These are phyloP conservation scores for Mylabris sibirica DNA, from an alignment of 2,888 invertebrate species.

Conservation along the genomic window DNA sequence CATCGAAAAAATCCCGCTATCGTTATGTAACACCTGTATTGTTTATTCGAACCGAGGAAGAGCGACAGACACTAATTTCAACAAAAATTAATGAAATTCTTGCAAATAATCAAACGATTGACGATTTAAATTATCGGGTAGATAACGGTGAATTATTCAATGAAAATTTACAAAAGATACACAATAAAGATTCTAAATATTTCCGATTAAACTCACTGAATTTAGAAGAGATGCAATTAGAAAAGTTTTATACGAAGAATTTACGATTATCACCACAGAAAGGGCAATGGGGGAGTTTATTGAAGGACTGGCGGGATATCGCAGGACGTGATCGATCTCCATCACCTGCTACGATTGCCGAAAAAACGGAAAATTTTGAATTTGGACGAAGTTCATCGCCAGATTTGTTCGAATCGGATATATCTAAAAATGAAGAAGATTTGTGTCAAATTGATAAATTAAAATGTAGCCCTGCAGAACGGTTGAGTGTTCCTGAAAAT, in stretches of 20 bases:
- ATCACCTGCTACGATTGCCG: not conserved
- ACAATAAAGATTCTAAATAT: slow-evolving; percentile 20
- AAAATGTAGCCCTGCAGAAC: not conserved
- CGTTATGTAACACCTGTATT: slow-evolving; percentile 55
- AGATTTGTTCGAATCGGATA: slow-evolving; percentile 54
- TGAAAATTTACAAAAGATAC: slow-evolving; percentile 33
- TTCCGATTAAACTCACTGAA: slow-evolving; percentile 35
- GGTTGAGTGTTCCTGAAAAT: too few relatives aligned
- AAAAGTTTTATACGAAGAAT: slow-evolving; percentile 36
- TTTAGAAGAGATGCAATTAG: slow-evolving; percentile 31
- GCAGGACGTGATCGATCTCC: slow-evolving; percentile 71
- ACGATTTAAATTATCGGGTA: slow-evolving; percentile 14
- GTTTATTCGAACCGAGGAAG: slow-evolving; percentile 52
- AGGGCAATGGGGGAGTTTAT: slow-evolving; percentile 61
- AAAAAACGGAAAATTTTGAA: slow-evolving; percentile 14
- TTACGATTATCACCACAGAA: slow-evolving; percentile 59
- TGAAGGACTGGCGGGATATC: slow-evolving; percentile 70
- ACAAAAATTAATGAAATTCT: slow-evolving; percentile 53
- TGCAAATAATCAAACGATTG: slow-evolving; percentile 28
- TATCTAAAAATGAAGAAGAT: slow-evolving; percentile 37
- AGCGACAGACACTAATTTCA: slow-evolving; percentile 51
- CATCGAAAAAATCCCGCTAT: slow-evolving; percentile 51
- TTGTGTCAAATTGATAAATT: not conserved
- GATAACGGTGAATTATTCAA: slow-evolving; percentile 28
- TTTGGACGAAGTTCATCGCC: slow-evolving; percentile 44